phyloP scores from a whole-genome alignment of 2,113 vertebrate genomes.

The Cyprinodon tularosa region DNA sequence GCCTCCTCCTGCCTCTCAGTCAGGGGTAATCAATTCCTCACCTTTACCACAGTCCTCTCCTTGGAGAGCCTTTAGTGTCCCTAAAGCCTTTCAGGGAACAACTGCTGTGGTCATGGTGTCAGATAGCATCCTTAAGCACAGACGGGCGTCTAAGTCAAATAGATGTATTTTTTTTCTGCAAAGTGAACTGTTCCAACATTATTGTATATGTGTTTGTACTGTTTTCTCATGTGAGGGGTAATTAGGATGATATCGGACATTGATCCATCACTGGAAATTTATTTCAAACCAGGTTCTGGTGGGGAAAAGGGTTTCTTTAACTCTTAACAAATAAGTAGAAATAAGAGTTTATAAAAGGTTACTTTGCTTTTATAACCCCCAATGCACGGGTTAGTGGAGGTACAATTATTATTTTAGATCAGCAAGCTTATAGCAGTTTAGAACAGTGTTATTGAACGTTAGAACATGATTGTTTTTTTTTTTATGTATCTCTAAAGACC shows the following conservation, averaged over 20 bases:
- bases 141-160: conserved; percentile 6
- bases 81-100: conserved; percentile 26
- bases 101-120: conserved; percentile 47
- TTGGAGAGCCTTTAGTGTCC: conserved; percentile 35
- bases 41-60: conserved; percentile 52
- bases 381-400: too few species aligned
- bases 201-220: neutral
- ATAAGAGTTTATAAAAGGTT: too few species aligned
- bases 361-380: too few species aligned
- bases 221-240: neutral
- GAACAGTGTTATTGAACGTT: too few species aligned
- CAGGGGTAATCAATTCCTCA: conserved; percentile 59
- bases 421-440: too few species aligned
- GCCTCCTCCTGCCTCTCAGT: conserved; percentile 42
- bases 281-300: neutral
- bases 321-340: too few species aligned
- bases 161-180: neutral
- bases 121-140: conserved; percentile 35
- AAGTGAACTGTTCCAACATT: neutral
- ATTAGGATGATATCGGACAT: neutral
- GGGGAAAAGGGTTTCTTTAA: too few species aligned
- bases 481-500: too few species aligned
- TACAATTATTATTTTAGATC: too few species aligned
- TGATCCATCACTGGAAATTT: too few species aligned
- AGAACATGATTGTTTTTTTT: too few species aligned